Evolutionary conservation across 2,113 vertebrate species (phyloP).

Genomic region (Chlamydotis undulata): DNA sequence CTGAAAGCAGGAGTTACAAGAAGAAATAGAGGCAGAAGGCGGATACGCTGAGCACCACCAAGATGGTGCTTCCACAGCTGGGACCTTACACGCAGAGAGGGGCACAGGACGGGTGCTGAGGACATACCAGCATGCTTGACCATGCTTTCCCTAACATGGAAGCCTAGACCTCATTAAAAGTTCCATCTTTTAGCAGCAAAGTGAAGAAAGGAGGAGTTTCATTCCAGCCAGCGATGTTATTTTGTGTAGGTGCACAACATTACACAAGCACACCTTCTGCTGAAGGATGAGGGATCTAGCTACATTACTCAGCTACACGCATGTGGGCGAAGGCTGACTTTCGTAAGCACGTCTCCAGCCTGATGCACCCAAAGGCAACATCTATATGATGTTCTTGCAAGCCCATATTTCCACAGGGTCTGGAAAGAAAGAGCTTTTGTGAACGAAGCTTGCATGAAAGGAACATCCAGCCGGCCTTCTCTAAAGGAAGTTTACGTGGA

Average conservation of each 20-base stretch:
- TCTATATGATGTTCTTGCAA: neutral
- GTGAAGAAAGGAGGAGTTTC: neutral
- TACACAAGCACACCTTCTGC: neutral
- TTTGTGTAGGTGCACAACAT: neutral
- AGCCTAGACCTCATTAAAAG: neutral
- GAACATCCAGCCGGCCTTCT: neutral
- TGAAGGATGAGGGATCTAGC: neutral
- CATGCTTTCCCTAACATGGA: neutral
- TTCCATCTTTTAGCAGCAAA: neutral
- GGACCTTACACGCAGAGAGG: neutral
- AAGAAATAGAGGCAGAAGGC: neutral
- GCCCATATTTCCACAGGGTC: neutral
- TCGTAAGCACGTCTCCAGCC: neutral
- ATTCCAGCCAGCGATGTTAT: neutral
- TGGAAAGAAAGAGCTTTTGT: neutral
- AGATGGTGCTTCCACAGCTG: neutral
- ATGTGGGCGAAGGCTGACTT: neutral
- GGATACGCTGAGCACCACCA: neutral
- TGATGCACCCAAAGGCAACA: neutral
- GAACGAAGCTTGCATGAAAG: neutral
- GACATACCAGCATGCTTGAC: neutral
- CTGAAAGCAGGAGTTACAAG: neutral
- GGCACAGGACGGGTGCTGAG: neutral
- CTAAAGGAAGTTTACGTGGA: neutral
- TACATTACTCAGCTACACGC: neutral